A percentile compares a stretch with the other conserved stretches of the same genome.
These are phyloP conservation scores for Mimachlamys varia DNA, from an alignment of 2,888 invertebrate species.

Conservation along the genomic window DNA sequence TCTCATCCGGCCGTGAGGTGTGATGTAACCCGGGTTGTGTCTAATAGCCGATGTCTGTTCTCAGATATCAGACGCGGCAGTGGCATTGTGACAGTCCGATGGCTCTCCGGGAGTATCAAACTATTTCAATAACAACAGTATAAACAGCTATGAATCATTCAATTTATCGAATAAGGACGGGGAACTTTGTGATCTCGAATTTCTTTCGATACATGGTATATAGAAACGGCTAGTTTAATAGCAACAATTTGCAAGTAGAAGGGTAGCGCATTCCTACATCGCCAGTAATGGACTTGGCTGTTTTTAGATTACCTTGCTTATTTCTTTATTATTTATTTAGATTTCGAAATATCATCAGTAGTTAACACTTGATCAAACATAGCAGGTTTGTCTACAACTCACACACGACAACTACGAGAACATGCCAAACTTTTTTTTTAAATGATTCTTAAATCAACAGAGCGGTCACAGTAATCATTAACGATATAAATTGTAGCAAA, in stretches of 20 bases:
- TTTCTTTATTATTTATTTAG: too few relatives aligned
- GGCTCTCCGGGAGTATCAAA: neutral
- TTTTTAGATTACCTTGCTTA: too few relatives aligned
- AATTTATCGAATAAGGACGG: neutral
- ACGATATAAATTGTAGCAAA: too few relatives aligned
- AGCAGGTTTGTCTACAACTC: too few relatives aligned
- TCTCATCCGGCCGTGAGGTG: neutral
- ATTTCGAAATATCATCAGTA: too few relatives aligned
- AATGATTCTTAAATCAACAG: too few relatives aligned
- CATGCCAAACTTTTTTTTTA: too few relatives aligned
- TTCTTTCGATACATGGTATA: neutral
- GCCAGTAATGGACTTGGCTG: too few relatives aligned
- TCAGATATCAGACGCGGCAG: neutral
- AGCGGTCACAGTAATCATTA: too few relatives aligned
- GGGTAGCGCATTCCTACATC: too few relatives aligned
- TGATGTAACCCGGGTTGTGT: neutral
- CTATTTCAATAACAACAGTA: neutral
- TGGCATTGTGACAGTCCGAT: neutral
- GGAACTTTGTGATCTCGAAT: neutral
- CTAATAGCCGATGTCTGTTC: neutral
- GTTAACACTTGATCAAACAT: too few relatives aligned
- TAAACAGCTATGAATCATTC: neutral
- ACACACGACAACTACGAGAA: too few relatives aligned
- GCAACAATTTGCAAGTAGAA: neutral
- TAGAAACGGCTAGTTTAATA: neutral